A percentile compares a stretch with the other conserved stretches of the same genome.
phyloP scores from a whole-genome alignment of 2,888 invertebrate species.

The Melikaiella ostensackeni region DNA sequence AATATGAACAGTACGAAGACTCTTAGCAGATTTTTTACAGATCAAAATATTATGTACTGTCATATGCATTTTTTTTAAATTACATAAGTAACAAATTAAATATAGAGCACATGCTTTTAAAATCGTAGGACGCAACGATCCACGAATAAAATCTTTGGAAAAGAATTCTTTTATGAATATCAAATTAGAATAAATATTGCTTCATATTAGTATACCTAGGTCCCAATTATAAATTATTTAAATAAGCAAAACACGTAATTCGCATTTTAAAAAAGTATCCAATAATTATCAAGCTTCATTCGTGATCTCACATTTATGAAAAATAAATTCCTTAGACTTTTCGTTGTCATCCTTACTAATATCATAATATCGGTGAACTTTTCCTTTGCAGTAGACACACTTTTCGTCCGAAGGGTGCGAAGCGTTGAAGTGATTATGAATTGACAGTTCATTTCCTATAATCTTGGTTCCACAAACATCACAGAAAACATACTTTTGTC shows the following conservation, averaged over 20 bases:
- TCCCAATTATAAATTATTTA: neutral
- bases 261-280: neutral
- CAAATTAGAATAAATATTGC: neutral
- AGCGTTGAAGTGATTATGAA: conserved; percentile 66
- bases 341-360: conserved; percentile 52
- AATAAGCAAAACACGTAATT: neutral
- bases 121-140: neutral
- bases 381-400: conserved; percentile 68
- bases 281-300: conserved; percentile 22
- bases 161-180: conserved; percentile 1
- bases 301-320: conserved; percentile 62
- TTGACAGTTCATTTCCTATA: conserved; percentile 58
- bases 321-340: conserved; percentile 54
- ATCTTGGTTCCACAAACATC: conserved; percentile 63
- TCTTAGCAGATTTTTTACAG: too few species aligned
- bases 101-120: neutral
- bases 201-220: neutral
- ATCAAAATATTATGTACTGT: too few species aligned
- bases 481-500: conserved; percentile 61
- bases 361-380: conserved; percentile 66
- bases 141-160: neutral
- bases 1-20: too few species aligned
- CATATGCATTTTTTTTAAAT: too few species aligned
- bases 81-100: too few species aligned
- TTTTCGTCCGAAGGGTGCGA: conserved; percentile 60